A percentile compares a stretch with the other conserved stretches of the same genome.
These are phyloP conservation scores for Aphelinus atriplicis DNA, from an alignment of 1,140 invertebrate species.

Conservation along the genomic window DNA sequence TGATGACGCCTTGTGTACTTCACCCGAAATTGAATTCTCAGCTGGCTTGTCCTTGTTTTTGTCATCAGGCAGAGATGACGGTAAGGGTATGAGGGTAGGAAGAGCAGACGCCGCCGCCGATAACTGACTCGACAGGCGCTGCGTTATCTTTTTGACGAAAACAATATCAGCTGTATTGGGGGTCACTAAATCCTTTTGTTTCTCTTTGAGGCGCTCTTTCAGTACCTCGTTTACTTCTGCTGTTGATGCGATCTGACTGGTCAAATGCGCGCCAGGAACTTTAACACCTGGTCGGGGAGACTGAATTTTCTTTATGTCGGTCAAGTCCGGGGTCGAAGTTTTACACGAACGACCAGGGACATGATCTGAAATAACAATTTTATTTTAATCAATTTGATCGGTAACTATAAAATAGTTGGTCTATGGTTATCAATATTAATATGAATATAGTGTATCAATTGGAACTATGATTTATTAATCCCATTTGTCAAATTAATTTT, in stretches of 20 bases:
- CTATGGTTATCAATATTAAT: too few species aligned
- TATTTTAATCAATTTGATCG: slow-evolving; percentile 6
- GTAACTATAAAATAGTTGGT: too few species aligned
- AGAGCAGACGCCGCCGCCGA: slow-evolving; percentile 46
- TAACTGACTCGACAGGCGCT: slow-evolving; percentile 62
- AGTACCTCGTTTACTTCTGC: slow-evolving; percentile 61
- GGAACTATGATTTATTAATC: too few species aligned
- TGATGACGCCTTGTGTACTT: slow-evolving; percentile 35
- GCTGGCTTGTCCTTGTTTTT: neutral
- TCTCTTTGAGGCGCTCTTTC: slow-evolving; percentile 59
- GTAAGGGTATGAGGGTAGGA: slow-evolving; percentile 48
- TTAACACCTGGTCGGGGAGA: slow-evolving; percentile 48
- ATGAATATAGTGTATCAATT: too few species aligned
- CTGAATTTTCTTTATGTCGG: slow-evolving; percentile 40
- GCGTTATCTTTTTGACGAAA: slow-evolving; percentile 65
- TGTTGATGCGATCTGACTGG: slow-evolving; percentile 59
- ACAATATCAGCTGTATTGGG: slow-evolving; percentile 62
- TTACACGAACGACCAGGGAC: slow-evolving; percentile 13
- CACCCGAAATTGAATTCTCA: neutral
- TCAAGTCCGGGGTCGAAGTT: neutral
- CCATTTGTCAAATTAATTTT: too few species aligned
- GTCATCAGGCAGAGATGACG: slow-evolving; percentile 18
- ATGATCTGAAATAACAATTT: slow-evolving; percentile 19
- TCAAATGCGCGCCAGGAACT: slow-evolving; percentile 53
- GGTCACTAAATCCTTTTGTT: slow-evolving; percentile 56